Conservation (phyloP, 2,888 invertebrate genomes). For the Paralinhomoeus sp. region DNA sequence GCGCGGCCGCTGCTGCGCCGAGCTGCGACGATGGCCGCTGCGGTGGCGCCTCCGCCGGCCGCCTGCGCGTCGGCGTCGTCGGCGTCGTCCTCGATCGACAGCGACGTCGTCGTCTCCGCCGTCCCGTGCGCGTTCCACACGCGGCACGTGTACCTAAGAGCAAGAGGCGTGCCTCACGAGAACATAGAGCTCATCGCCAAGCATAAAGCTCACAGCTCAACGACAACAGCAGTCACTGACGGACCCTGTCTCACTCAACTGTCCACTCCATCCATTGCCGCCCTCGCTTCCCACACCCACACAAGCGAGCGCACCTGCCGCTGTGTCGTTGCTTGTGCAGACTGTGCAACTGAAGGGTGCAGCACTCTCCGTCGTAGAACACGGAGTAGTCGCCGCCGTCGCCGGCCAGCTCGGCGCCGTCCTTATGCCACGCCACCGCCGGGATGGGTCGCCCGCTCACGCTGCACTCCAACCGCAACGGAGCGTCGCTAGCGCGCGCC, state of each 20-base stretch:
- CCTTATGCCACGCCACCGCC: conserved; percentile 16
- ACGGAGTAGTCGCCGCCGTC: conserved; percentile 9
- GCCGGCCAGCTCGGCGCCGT: too few species aligned
- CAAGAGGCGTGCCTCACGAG: too few species aligned
- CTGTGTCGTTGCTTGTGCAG: conserved; percentile 1
- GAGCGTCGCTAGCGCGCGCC: too few species aligned
- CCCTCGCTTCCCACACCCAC: too few species aligned
- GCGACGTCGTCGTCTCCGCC: conserved; percentile 7
- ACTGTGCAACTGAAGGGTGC: conserved; percentile 19
- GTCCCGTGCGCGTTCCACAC: conserved; percentile 5
- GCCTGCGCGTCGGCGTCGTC: conserved; percentile 4
- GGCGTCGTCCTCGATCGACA: background rate
- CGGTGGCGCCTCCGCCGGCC: too few species aligned
- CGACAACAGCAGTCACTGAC: too few species aligned
- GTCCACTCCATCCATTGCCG: too few species aligned
- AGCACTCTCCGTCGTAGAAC: conserved; percentile 23
- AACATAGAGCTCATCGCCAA: too few species aligned
- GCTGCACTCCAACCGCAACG: conserved; percentile 23
- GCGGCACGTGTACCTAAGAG: background rate
- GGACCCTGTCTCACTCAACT: too few species aligned
- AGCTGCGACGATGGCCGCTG: too few species aligned
- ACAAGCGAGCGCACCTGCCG: too few species aligned
- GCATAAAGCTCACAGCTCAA: too few species aligned
- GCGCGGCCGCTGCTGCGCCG: conserved; percentile 9
- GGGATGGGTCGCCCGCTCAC: conserved; percentile 19